phyloP scores from a whole-genome alignment of 2,113 vertebrate genomes.

The Hassar affinis region DNA sequence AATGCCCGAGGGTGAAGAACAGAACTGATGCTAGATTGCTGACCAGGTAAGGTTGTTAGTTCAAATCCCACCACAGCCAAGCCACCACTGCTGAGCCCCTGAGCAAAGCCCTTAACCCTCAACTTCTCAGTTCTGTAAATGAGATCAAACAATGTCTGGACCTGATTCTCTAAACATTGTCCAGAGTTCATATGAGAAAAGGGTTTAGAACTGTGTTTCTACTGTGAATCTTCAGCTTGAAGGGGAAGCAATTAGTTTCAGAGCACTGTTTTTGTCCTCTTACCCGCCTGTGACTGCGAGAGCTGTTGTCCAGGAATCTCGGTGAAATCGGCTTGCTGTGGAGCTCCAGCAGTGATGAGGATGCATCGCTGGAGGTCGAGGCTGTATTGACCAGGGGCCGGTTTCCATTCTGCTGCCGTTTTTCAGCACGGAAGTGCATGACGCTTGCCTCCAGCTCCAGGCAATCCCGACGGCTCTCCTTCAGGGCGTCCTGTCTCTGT shows the following conservation, averaged over 20 bases:
- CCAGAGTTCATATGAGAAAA: no score
- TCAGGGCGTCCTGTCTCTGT: conserved; percentile 74
- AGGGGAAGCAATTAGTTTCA: neutral
- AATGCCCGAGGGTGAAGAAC: no score
- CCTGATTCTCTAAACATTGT: no score
- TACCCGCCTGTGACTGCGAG: conserved; percentile 80
- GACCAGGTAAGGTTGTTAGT: no score
- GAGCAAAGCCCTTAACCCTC: no score
- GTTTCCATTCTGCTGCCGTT: conserved; percentile 66
- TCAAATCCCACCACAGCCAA: no score
- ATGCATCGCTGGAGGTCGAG: conserved; percentile 29
- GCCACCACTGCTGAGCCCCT: no score
- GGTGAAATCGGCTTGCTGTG: conserved; percentile 68
- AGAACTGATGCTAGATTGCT: no score
- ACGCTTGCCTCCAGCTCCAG: conserved; percentile 81
- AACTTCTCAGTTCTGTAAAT: no score
- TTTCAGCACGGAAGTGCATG: conserved; percentile 75
- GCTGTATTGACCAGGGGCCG: conserved; percentile 40
- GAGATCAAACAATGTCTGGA: no score
- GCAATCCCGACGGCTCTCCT: conserved; percentile 77
- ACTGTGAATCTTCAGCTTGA: neutral
- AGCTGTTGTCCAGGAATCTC: conserved; percentile 54
- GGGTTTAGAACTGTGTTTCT: no score
- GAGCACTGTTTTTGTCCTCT: conserved; percentile 17
- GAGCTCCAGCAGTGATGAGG: conserved; percentile 5